Evolutionary conservation across 2,888 invertebrate genomes (phyloP).

Genomic region (Helicoverpa assulta): DNA sequence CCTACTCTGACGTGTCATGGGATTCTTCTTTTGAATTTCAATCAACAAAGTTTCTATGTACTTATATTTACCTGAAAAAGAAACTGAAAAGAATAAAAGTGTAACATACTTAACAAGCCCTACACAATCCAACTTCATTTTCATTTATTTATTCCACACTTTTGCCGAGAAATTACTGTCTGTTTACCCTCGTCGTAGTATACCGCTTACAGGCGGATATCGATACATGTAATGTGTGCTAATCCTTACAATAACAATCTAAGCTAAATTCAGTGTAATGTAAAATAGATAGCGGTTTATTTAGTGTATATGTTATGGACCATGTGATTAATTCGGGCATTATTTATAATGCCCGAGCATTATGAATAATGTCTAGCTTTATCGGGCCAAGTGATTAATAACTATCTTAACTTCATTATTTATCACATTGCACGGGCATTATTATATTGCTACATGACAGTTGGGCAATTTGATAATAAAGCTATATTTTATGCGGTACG

Average conservation of each 20-base stretch:
- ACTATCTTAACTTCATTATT: too few species aligned
- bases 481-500: too few species aligned
- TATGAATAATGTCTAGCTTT: too few species aligned
- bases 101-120: background rate
- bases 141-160: background rate
- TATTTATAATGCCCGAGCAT: too few species aligned
- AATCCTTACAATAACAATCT: constrained; percentile 45
- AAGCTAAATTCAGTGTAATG: constrained; percentile 50
- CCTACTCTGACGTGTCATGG: constrained; percentile 9
- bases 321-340: too few species aligned
- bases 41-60: constrained; percentile 1
- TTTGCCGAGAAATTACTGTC: background rate
- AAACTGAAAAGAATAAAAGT: background rate
- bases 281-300: constrained; percentile 57
- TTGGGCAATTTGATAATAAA: too few species aligned
- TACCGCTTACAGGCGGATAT: too few species aligned
- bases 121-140: background rate
- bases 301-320: constrained; percentile 44
- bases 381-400: too few species aligned
- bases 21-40: constrained; percentile 21
- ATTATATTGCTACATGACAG: too few species aligned
- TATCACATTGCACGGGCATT: too few species aligned
- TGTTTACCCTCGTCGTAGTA: too few species aligned
- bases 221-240: constrained; percentile 4
- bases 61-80: background rate